Percentiles rank a stretch among this genome's conserved stretches.
Evolutionary conservation across 2,888 invertebrate genomes (phyloP).

Genomic region (Acanthosoma haemorrhoidale): DNA sequence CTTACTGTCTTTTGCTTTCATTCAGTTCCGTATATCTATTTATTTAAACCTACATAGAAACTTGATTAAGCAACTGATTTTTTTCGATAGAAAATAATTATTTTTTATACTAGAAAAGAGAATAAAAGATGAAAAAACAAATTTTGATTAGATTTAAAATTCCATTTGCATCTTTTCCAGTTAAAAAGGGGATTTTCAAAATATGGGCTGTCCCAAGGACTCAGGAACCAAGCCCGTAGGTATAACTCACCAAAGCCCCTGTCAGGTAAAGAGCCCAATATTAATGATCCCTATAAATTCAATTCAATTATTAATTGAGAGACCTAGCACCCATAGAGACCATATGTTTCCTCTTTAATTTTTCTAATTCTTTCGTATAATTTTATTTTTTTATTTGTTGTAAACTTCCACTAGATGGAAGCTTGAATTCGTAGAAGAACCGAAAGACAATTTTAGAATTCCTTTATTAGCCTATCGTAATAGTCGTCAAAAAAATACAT

Average conservation of each 20-base stretch:
- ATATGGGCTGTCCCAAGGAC: conserved; percentile 26
- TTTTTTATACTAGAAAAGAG: not conserved
- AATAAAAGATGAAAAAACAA: not conserved
- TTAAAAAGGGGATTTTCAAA: conserved; percentile 17
- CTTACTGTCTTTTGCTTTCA: not conserved
- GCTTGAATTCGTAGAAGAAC: not conserved
- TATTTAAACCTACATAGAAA: not conserved
- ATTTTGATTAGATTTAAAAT: not conserved
- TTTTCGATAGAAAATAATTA: not conserved
- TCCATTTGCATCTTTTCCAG: conserved; percentile 25
- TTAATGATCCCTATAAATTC: conserved; percentile 11
- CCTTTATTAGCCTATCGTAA: not conserved
- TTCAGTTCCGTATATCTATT: not conserved
- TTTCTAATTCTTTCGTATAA: not conserved
- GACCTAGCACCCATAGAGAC: conserved; percentile 13
- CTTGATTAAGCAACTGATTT: not conserved
- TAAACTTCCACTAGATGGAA: not conserved
- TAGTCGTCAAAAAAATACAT: not conserved
- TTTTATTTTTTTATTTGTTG: not conserved
- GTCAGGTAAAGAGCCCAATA: conserved; percentile 18
- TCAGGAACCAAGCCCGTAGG: conserved; percentile 12
- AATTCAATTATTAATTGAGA: conserved; percentile 15
- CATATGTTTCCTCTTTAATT: not conserved
- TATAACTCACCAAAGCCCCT: conserved; percentile 16
- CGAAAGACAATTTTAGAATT: not conserved